Conservation (phyloP, 2,113 vertebrate species). For the Tringa solitaria region DNA sequence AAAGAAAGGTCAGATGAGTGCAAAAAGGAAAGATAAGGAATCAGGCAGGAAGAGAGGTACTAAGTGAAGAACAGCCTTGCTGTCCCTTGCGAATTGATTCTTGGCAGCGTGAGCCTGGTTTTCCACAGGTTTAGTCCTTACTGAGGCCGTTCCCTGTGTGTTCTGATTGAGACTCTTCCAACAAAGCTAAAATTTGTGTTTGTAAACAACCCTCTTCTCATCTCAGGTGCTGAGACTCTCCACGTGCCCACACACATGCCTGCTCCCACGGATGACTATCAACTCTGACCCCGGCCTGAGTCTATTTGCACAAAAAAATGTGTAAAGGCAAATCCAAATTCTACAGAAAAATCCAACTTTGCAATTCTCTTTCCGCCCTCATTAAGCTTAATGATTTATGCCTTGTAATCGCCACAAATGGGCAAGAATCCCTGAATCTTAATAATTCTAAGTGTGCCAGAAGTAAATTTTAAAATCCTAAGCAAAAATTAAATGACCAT, state of each 20-base stretch:
- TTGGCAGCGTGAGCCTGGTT: accelerated
- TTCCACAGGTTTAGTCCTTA: neutral
- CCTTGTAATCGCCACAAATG: neutral
- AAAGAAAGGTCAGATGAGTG: neutral
- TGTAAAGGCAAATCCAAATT: neutral
- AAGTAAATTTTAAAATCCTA: neutral
- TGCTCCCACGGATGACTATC: accelerated
- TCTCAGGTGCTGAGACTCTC: neutral
- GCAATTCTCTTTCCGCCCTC: neutral
- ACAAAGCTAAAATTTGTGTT: neutral
- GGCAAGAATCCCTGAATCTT: neutral
- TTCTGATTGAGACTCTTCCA: neutral
- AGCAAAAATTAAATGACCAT: conserved; percentile 26
- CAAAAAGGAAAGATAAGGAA: neutral
- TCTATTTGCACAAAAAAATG: neutral
- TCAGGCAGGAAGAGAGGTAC: neutral
- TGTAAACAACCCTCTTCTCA: neutral
- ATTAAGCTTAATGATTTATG: neutral
- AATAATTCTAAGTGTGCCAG: neutral
- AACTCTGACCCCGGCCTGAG: accelerated
- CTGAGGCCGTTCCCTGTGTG: neutral
- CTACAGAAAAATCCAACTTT: neutral
- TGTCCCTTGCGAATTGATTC: neutral
- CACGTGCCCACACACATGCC: accelerated
- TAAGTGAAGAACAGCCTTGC: neutral